These are phyloP conservation scores for Halcyon malimbica DNA, from an alignment of 2,113 vertebrate species.

Conservation along the genomic window DNA sequence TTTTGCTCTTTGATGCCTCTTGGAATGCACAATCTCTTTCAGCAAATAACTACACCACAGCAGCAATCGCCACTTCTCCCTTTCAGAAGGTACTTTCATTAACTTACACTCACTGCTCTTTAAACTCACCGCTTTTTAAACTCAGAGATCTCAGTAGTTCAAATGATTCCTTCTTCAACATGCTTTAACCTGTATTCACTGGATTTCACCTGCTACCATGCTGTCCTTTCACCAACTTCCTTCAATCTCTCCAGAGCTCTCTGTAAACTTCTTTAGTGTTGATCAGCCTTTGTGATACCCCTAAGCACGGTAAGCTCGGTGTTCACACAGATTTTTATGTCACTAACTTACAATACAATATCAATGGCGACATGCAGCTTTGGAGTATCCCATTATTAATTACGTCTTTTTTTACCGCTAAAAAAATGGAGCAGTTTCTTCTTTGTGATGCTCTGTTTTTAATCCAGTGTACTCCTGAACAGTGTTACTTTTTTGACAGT, in stretches of 20 bases:
- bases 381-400: not conserved
- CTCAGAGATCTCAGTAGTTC: not conserved
- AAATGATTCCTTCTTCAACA: not conserved
- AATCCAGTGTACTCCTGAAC: not conserved
- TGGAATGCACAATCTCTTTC: not conserved
- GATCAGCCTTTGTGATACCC: not conserved
- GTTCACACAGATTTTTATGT: not conserved
- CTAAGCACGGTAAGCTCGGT: not conserved
- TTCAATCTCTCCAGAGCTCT: not conserved
- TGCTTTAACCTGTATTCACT: not conserved
- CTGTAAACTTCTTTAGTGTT: not conserved
- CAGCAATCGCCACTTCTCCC: not conserved
- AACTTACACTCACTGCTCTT: not conserved
- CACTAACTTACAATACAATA: not conserved
- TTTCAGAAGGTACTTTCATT: constrained; percentile 13
- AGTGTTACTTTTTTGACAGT: not conserved
- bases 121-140: not conserved
- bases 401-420: not conserved
- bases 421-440: not conserved
- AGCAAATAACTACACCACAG: not conserved
- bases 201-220: not conserved
- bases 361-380: not conserved
- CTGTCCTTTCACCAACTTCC: not conserved
- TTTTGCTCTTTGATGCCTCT: not conserved
- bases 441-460: not conserved